Evolutionary conservation across 2,113 vertebrate species (phyloP).

Genomic region (Rhinoderma darwinii): DNA sequence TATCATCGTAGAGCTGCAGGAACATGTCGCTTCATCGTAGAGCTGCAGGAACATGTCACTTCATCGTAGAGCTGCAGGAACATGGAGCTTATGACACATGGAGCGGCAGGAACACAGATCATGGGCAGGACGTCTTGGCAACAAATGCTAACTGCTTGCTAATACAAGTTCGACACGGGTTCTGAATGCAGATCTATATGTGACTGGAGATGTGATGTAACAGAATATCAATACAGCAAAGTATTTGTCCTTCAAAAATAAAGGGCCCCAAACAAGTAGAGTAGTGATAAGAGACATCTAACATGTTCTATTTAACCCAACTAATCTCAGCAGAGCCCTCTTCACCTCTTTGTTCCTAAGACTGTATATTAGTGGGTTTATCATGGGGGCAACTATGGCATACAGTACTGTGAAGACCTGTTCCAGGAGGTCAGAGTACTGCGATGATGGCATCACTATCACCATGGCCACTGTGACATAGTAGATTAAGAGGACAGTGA

Average conservation of each 20-base stretch:
- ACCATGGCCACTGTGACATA: slow-evolving; percentile 60
- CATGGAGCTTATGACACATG: not conserved
- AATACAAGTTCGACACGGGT: too few species aligned
- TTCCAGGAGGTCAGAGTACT: not conserved
- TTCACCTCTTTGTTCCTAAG: not conserved
- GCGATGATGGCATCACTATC: slow-evolving; percentile 56
- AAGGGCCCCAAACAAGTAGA: not conserved
- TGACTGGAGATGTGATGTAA: too few species aligned
- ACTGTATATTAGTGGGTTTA: slow-evolving; percentile 22
- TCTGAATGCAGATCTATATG: too few species aligned
- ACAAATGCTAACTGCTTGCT: too few species aligned
- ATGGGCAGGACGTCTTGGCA: too few species aligned
- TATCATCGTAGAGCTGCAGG: not conserved
- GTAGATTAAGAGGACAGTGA: slow-evolving; percentile 62
- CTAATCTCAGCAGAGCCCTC: not conserved
- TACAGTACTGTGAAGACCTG: slow-evolving; percentile 21
- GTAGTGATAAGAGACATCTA: not conserved
- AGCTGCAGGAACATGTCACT: not conserved
- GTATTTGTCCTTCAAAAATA: too few species aligned
- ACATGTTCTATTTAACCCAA: not conserved
- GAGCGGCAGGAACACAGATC: too few species aligned
- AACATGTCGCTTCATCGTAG: not conserved
- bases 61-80: not conserved
- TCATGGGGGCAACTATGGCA: slow-evolving; percentile 14
- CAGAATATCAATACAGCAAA: not conserved